Base-by-base conservation (phyloP, 2,797 vertebrate genomes). In the Garrulus glandarius region DNA sequence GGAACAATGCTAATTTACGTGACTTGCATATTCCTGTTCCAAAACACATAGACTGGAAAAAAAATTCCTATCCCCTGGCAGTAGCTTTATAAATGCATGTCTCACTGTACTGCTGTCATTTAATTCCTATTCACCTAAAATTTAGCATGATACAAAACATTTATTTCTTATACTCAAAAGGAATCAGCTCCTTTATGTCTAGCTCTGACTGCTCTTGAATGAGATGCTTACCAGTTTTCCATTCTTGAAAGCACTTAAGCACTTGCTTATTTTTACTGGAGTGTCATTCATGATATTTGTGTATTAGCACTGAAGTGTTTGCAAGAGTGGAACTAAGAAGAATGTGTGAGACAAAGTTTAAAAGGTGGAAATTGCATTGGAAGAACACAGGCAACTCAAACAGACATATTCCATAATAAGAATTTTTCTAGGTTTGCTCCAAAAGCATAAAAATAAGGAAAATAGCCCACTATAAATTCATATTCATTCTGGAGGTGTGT, bases 181-280 rank as follows among this genome's bases (percentile, higher is more conserved):
- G 29, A 86, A 87, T 91, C 72, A 84, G 13, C 12, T 87, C 22
- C 30, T 91, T 94, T 86, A 71, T 87, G 47, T 59, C 37, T 96
- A 74, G 60, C 24, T 91, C 78, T 94, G 71, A 49, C 84, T 94
- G 43, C 34, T 69, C 65, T 78, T 91, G 71, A 93, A 91, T 70
- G 41, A 80, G 70, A 47, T 63, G 32, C 52, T 96, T 59, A 87
- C 59, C 36, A 59, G 65, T 78, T 93, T 50, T 78, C 69, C 65
- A 29, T 91, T 91, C 79, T 85, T 93, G 65, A 93, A 95, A 86
- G 32, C 61, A 81, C 84, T 94, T 81, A 86, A 84, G 79, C 26
- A 64, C 57, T 93, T 89, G 65, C 55, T 78, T 85, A 59, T 93
- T 91, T 93, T 88, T 61, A 47, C 57, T 89, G 65, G 41, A 94